A percentile compares a stretch with the other conserved stretches of the same genome.
Evolutionary conservation across 2,888 invertebrate species (phyloP).

Genomic region (Eupsilia transversa): DNA sequence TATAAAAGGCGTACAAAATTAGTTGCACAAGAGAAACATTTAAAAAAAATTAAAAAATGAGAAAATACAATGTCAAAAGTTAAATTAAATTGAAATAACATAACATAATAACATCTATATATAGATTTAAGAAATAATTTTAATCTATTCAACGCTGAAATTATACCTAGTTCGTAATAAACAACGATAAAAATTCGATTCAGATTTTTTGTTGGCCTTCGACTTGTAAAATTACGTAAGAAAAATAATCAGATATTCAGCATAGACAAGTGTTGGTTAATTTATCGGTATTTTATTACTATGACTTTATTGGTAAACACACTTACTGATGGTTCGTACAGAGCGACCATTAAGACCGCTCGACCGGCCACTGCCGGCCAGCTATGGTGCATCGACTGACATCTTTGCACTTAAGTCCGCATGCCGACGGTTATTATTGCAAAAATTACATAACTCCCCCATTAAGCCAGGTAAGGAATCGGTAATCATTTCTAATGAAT

Average conservation of each 20-base stretch:
- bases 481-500: constrained; percentile 58
- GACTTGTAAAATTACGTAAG: constrained; percentile 72
- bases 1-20: too few species aligned
- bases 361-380: constrained; percentile 20
- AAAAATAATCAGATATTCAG: constrained; percentile 75
- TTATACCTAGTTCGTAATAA: background rate
- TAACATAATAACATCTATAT: too few species aligned
- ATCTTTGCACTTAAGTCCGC: constrained; percentile 51
- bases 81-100: too few species aligned
- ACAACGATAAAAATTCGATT: constrained; percentile 63
- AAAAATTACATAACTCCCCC: constrained; percentile 57
- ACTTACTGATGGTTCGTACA: constrained; percentile 41
- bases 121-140: constrained; percentile 3
- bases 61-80: too few species aligned
- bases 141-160: constrained; percentile 11
- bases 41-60: too few species aligned
- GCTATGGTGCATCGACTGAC: constrained; percentile 53
- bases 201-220: constrained; percentile 63
- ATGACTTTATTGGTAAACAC: constrained; percentile 67
- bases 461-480: constrained; percentile 49
- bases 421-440: constrained; percentile 37
- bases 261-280: constrained; percentile 75
- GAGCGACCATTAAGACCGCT: constrained; percentile 3
- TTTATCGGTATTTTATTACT: constrained; percentile 74
- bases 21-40: too few species aligned